phyloP scores from a whole-genome alignment of 2,888 invertebrate species.

The Orthosia gracilis region DNA sequence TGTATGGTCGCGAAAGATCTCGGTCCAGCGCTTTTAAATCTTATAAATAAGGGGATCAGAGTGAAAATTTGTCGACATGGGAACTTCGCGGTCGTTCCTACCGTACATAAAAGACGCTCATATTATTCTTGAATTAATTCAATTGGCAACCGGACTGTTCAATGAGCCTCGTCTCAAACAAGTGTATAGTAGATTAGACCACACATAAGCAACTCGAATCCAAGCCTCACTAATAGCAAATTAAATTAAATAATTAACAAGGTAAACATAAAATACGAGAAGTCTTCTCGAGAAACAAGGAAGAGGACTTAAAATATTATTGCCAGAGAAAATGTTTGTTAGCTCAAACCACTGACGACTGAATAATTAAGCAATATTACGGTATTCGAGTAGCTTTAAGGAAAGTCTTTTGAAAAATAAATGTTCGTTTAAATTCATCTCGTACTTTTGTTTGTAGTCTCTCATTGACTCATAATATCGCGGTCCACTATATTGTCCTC shows the following conservation, averaged over 20 bases:
- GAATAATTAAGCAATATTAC: slow-evolving; percentile 17
- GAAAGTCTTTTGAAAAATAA: slow-evolving; percentile 25
- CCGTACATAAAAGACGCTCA: not conserved
- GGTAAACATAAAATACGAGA: not conserved
- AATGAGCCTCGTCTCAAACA: not conserved
- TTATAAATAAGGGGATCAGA: not conserved
- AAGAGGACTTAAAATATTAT: not conserved
- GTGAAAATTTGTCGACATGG: not conserved
- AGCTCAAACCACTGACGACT: slow-evolving; percentile 2
- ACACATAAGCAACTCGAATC: not conserved
- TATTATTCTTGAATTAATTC: not conserved
- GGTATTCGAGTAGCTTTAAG: not conserved
- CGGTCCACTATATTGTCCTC: not conserved
- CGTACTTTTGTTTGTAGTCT: slow-evolving; percentile 6
- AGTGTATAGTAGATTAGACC: not conserved
- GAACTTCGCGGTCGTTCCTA: not conserved
- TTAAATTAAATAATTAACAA: not conserved
- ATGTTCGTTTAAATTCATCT: slow-evolving; percentile 25
- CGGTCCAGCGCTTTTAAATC: not conserved
- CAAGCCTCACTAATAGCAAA: not conserved
- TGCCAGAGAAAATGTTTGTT: not conserved
- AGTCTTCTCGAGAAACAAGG: not conserved
- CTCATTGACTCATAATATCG: not conserved
- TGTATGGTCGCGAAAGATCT: too few species aligned
- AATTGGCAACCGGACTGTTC: not conserved